Evolutionary conservation across 2,888 invertebrate genomes (phyloP).

Genomic region (Creontiades dilutus): DNA sequence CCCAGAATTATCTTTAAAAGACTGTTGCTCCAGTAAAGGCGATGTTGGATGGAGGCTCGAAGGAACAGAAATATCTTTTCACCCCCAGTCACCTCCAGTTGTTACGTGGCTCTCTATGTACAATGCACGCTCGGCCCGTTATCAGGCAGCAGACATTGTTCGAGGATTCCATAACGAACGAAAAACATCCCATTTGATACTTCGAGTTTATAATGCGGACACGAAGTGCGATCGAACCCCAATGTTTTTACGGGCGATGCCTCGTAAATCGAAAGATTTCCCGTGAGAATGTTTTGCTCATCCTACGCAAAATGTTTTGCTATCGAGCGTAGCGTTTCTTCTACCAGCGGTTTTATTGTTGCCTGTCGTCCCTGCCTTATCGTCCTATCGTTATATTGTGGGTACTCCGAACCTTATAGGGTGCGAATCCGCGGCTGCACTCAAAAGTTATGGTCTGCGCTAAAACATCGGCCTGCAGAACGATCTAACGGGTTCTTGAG

Average conservation of each 20-base stretch:
- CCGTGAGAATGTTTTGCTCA: constrained; percentile 19
- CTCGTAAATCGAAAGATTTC: constrained; percentile 26
- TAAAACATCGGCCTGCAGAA: neutral
- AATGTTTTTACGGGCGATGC: constrained; percentile 16
- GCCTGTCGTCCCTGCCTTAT: neutral
- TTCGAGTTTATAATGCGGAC: neutral
- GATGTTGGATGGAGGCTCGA: too few relatives aligned
- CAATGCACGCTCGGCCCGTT: neutral
- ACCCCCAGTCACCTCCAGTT: too few relatives aligned
- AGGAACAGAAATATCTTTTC: too few relatives aligned
- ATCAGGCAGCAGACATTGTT: neutral
- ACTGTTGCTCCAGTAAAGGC: too few relatives aligned
- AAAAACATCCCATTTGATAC: neutral
- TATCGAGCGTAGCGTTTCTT: neutral
- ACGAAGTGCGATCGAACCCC: constrained; percentile 10
- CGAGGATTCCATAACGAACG: neutral
- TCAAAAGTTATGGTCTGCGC: neutral
- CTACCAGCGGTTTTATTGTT: constrained; percentile 1
- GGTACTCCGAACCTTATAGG: constrained; percentile 25
- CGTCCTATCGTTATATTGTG: neutral
- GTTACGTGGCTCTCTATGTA: too few relatives aligned
- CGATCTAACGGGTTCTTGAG: too few relatives aligned
- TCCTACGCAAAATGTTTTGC: constrained; percentile 31
- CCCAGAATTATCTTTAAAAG: too few relatives aligned
- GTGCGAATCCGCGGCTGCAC: constrained; percentile 15